phyloP scores from a whole-genome alignment of 2,797 vertebrate species.

The Acridotheres tristis region DNA sequence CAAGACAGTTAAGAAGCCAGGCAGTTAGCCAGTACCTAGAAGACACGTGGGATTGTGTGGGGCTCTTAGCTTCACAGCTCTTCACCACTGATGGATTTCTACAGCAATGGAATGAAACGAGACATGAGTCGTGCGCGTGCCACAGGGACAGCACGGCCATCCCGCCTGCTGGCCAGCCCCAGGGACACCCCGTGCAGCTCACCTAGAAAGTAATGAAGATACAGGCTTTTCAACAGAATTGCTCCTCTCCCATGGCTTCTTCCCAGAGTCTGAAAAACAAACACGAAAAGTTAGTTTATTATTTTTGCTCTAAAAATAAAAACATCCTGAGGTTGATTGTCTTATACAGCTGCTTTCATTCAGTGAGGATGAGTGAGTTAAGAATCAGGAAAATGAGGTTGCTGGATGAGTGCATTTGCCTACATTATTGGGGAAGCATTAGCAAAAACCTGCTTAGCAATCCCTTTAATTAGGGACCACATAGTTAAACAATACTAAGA shows the following conservation, averaged over 20 bases:
- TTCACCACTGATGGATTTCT: slow-evolving; percentile 81
- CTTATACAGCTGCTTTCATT: not conserved
- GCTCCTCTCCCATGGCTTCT: slow-evolving; percentile 98
- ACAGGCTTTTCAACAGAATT: slow-evolving; percentile 94
- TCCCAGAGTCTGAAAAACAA: slow-evolving; percentile 84
- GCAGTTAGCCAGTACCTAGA: slow-evolving; percentile 77
- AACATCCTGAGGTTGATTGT: not conserved
- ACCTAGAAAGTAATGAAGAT: slow-evolving; percentile 91
- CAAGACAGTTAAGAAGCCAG: slow-evolving; percentile 38
- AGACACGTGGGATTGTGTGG: slow-evolving; percentile 80
- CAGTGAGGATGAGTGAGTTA: not conserved
- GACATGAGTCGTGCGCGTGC: slow-evolving; percentile 61
- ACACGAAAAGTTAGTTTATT: not conserved
- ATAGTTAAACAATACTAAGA: not conserved
- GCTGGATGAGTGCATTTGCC: not conserved
- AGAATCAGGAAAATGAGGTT: not conserved
- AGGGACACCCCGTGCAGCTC: slow-evolving; percentile 24
- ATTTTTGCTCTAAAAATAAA: not conserved
- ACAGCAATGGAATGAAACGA: slow-evolving; percentile 77
- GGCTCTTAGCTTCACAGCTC: slow-evolving; percentile 84
- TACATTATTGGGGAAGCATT: not conserved
- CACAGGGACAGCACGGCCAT: slow-evolving; percentile 4
- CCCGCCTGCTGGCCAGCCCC: not conserved
- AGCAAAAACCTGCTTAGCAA: not conserved
- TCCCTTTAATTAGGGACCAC: not conserved